These are phyloP conservation scores for Drosophila incognita DNA, from an alignment of 2,888 invertebrate genomes.

Conservation along the genomic window DNA sequence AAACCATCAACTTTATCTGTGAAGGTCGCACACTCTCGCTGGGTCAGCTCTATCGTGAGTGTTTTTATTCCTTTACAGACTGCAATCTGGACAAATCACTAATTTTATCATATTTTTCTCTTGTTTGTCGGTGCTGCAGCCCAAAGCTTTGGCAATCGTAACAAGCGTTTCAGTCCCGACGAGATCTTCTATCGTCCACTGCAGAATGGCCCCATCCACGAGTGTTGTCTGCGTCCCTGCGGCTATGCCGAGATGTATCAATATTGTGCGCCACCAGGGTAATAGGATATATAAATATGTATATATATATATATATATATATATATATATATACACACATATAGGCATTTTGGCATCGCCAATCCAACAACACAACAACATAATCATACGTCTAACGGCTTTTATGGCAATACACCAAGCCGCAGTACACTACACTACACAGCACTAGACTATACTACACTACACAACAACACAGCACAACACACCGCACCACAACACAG, in stretches of 20 bases:
- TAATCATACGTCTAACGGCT: constrained; percentile 10
- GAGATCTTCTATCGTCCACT: constrained; percentile 66
- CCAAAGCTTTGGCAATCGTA: constrained; percentile 65
- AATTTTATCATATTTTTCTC: background rate
- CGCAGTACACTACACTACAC: constrained; percentile 1
- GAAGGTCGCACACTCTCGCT: constrained; percentile 77
- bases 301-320: background rate
- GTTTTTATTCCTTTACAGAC: background rate
- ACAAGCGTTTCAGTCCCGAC: constrained; percentile 55
- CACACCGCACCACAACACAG: background rate
- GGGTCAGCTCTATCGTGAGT: constrained; percentile 79
- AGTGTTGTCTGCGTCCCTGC: constrained; percentile 81
- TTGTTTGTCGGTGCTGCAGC: constrained; percentile 28
- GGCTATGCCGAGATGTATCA: constrained; percentile 73
- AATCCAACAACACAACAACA: constrained; percentile 12
- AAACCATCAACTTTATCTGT: constrained; percentile 77
- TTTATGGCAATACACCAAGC: constrained; percentile 7
- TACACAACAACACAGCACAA: background rate
- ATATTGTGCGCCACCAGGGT: constrained; percentile 74
- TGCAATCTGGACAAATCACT: background rate
- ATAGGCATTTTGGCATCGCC: constrained; percentile 18
- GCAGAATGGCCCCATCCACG: constrained; percentile 77
- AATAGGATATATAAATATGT: background rate
- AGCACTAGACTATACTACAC: background rate
- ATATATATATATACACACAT: background rate